Conservation (phyloP, 1,140 invertebrate species). For the Habropoda laboriosa region DNA sequence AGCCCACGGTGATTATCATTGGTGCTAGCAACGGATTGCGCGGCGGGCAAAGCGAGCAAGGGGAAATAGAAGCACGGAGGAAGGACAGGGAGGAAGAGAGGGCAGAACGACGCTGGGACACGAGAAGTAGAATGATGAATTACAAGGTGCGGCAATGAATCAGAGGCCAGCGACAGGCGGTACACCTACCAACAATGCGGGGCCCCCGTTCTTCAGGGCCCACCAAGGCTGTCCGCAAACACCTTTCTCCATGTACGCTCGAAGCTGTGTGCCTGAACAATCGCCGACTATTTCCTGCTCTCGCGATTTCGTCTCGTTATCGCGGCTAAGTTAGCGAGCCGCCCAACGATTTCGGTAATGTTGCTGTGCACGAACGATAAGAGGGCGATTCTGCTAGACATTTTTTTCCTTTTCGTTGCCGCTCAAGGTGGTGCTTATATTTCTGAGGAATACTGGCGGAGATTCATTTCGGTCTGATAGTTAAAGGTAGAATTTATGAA, state of each 20-base stretch:
- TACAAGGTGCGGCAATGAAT: slow-evolving; percentile 75
- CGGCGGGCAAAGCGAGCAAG: neutral
- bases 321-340: neutral
- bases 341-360: neutral
- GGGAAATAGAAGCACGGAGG: neutral
- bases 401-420: neutral
- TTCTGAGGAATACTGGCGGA: too few species aligned
- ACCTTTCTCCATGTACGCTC: slow-evolving; percentile 60
- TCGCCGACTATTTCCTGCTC: slow-evolving; percentile 46
- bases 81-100: slow-evolving; percentile 32
- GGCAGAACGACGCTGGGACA: slow-evolving; percentile 63
- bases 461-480: too few species aligned
- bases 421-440: too few species aligned
- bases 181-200: slow-evolving; percentile 67
- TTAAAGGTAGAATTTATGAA: too few species aligned
- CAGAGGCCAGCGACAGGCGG: slow-evolving; percentile 67
- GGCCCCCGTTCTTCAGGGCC: slow-evolving; percentile 59
- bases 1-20: slow-evolving; percentile 57
- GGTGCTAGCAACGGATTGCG: slow-evolving; percentile 33
- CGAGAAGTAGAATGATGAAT: slow-evolving; percentile 76
- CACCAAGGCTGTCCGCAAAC: slow-evolving; percentile 64
- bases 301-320: slow-evolving; percentile 35
- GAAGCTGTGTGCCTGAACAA: slow-evolving; percentile 51
- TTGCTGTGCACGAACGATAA: neutral
- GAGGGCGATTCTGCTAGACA: neutral